Evolutionary conservation across 2,113 vertebrate species (phyloP).

Genomic region (Hippocampus mohnikei): DNA sequence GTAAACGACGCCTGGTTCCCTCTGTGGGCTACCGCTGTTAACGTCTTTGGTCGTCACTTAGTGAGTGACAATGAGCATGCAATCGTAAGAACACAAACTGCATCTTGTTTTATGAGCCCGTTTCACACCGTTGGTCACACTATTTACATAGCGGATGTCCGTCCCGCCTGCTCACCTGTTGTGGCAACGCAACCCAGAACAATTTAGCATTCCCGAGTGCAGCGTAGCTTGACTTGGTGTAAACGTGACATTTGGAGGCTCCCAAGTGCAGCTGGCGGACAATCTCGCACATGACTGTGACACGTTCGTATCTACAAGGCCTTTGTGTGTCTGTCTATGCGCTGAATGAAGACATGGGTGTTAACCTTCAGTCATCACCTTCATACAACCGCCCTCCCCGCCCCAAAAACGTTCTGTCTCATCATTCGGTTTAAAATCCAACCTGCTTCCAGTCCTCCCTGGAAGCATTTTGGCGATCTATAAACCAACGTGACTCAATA

Average conservation of each 20-base stretch:
- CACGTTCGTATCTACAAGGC: constrained; percentile 41
- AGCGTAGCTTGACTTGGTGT: background rate
- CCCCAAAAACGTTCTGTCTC: constrained; percentile 18
- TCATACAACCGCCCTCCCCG: constrained; percentile 13
- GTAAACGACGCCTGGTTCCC: too few species aligned
- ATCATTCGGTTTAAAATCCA: constrained; percentile 6
- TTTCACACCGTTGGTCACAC: constrained; percentile 9
- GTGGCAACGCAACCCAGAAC: background rate
- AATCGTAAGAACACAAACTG: too few species aligned
- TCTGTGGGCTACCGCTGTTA: too few species aligned
- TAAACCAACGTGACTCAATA: constrained; percentile 57
- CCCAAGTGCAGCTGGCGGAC: constrained; percentile 55
- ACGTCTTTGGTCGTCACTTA: too few species aligned
- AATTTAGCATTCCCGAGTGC: background rate
- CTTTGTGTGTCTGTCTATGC: constrained; percentile 32
- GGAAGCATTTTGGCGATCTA: constrained; percentile 29
- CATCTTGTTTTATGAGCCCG: background rate
- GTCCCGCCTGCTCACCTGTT: background rate
- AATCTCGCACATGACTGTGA: constrained; percentile 57
- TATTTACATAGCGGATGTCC: background rate
- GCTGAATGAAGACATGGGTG: constrained; percentile 30
- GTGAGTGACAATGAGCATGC: too few species aligned
- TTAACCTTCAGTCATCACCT: constrained; percentile 47
- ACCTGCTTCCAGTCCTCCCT: constrained; percentile 33
- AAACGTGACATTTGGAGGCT: constrained; percentile 22